Evolutionary conservation across 2,113 vertebrate genomes (phyloP).

Genomic region (Sprattus sprattus): DNA sequence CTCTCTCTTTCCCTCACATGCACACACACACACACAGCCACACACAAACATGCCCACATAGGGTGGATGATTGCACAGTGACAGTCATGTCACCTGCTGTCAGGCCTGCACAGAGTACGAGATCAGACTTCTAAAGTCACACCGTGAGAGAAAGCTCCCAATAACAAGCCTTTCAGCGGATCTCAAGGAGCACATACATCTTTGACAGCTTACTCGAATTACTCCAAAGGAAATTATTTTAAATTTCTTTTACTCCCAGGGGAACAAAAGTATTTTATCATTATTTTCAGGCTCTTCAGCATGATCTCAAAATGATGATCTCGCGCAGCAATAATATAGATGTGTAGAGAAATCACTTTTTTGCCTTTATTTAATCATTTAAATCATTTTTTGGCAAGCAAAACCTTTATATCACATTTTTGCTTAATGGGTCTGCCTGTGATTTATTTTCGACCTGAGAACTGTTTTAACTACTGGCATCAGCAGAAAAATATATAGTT

Average conservation of each 20-base stretch:
- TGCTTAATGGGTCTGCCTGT: background rate
- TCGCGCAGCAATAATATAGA: background rate
- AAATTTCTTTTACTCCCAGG: background rate
- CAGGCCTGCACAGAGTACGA: background rate
- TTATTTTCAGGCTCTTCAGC: background rate
- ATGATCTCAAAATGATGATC: background rate
- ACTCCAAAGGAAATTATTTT: background rate
- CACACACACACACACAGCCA: background rate
- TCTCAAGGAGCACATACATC: background rate
- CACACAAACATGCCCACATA: background rate
- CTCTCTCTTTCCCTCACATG: background rate
- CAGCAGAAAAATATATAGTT: background rate
- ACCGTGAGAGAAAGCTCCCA: background rate
- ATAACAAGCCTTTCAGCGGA: background rate
- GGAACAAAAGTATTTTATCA: background rate
- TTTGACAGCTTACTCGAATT: background rate
- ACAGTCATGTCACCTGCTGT: conserved; percentile 5
- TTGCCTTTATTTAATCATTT: background rate
- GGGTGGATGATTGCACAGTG: background rate
- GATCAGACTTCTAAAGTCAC: background rate
- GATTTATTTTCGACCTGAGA: background rate
- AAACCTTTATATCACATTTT: too few relatives aligned
- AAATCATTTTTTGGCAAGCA: background rate
- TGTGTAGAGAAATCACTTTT: background rate
- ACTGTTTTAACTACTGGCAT: background rate